Percentiles rank a stretch among this genome's conserved stretches.
phyloP scores from a whole-genome alignment of 2,888 invertebrate species.

The Harpagoxenus sublaevis region DNA sequence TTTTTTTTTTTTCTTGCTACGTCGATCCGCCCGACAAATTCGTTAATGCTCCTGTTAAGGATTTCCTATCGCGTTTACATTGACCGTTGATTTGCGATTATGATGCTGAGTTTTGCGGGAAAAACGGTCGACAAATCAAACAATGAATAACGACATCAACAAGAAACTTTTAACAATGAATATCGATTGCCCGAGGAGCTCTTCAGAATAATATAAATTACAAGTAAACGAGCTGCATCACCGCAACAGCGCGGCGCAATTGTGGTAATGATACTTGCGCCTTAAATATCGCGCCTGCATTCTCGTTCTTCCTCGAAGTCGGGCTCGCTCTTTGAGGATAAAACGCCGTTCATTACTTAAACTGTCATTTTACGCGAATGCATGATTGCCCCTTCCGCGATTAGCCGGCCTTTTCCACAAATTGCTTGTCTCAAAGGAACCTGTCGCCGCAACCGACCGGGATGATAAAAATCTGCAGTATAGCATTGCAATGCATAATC shows the following conservation, averaged over 20 bases:
- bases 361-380: constrained; percentile 33
- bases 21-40: constrained; percentile 4
- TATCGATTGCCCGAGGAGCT: background rate
- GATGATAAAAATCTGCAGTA: background rate
- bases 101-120: background rate
- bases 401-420: constrained; percentile 29
- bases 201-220: background rate
- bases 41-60: background rate
- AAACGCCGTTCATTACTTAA: constrained; percentile 39
- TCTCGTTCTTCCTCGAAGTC: constrained; percentile 13
- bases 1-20: background rate
- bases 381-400: constrained; percentile 22
- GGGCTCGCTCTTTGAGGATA: constrained; percentile 23
- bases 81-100: background rate
- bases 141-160: background rate
- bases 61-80: background rate
- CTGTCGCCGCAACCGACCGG: background rate
- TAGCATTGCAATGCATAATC: background rate
- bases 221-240: background rate
- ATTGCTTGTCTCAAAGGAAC: constrained; percentile 8
- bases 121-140: background rate
- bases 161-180: background rate
- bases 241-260: background rate
- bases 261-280: constrained; percentile 17
- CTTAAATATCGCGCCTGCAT: constrained; percentile 4